These are phyloP conservation scores for Ellobium chinense DNA, from an alignment of 2,888 invertebrate species.

Conservation along the genomic window DNA sequence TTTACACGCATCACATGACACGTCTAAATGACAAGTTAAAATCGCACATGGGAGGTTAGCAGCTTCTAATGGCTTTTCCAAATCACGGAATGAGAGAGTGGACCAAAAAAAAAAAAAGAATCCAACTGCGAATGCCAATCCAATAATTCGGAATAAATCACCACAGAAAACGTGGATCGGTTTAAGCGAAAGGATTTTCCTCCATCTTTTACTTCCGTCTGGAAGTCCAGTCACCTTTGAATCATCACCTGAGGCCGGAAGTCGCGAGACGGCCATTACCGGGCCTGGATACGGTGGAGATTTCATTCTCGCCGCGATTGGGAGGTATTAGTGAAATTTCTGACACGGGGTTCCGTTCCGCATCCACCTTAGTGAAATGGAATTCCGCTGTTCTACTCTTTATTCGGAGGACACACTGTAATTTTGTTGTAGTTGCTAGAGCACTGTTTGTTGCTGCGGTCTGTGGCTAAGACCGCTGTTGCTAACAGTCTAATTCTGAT, in stretches of 20 bases:
- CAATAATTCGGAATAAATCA: background rate
- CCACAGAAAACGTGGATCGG: background rate
- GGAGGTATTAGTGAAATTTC: no score
- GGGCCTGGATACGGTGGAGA: background rate
- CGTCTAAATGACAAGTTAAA: no score
- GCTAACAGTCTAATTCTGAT: no score
- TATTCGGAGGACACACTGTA: no score
- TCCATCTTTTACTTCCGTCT: background rate
- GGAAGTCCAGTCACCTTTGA: background rate
- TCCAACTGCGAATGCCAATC: background rate
- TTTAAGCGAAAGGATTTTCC: background rate
- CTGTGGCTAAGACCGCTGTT: no score
- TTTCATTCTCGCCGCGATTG: background rate
- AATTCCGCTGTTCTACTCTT: no score
- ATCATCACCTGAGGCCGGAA: background rate
- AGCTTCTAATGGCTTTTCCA: background rate
- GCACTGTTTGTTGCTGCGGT: no score
- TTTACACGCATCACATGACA: no score
- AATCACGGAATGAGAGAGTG: background rate
- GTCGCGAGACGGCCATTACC: background rate
- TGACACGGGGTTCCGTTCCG: no score
- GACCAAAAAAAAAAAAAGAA: constrained; percentile 5
- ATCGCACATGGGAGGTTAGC: no score
- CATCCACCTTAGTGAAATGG: no score
- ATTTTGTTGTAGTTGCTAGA: no score